Evolutionary conservation across 2,888 invertebrate genomes (phyloP), one percentile per base, ranked within the genome.

Genomic region (Phortica magna): DNA sequence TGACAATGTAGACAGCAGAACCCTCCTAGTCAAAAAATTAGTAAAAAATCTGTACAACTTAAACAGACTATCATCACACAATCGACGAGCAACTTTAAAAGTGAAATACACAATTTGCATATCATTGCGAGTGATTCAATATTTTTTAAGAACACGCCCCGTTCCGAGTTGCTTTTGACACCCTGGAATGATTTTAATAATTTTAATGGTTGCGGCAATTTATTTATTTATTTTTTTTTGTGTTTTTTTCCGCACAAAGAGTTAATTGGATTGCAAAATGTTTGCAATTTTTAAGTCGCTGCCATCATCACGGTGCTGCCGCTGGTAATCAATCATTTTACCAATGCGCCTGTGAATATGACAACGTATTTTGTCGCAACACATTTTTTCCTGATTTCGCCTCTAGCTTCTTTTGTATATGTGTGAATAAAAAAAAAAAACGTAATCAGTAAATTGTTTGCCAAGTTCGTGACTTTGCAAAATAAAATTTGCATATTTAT

Each of bases 191-290:
- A 89, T 89, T 89, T 89, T 89, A 89, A 89, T 90, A 89, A 90
- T 89, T 89, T 89, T 89, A 89, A 89, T 89, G 89, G 90, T 88
- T 88, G 85, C 83, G 84, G 84, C 87, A 86, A 88, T 88, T 89
- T 89, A 86, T 82, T 48, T 85, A 87, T 87, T 83, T 83, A 7
- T 83, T 78, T 39, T 74, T n/a, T 7, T 42, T 74, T 75, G 59
- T 9, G 48, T 61, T 70, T 74, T 31, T 84, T 83, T 83, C 88
- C 83, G 82, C 83, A 80, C 85, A 87, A 88, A 87, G 86, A 86
- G 86, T 86, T 88, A 86, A 88, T 86, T 86, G 88, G 86, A 86
- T 88, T 86, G 86, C 86, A 83, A 86, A 86, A 86, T 88, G 89
- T 86, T 86, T 79, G 82, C 77, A 7, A 86, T 81, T 84, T 87